Evolutionary conservation across 2,113 vertebrate species (phyloP), one percentile per base, ranked within the genome.

Genomic region (Odontophorus gujanensis): DNA sequence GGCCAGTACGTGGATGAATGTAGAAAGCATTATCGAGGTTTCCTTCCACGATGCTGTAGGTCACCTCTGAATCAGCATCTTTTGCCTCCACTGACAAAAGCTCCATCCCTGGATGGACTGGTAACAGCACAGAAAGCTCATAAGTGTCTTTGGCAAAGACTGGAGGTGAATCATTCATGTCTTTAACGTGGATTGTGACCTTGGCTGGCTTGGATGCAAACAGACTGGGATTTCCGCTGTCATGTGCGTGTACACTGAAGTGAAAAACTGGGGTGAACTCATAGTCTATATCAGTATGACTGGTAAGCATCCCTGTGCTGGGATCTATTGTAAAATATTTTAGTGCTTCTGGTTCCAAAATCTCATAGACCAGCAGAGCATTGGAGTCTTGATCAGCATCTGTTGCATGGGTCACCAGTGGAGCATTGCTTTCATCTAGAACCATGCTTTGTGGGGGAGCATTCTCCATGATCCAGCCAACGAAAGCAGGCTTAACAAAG

Each of bases 151-250:
- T 88, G 59, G 82, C 85, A 96, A 99, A 99, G 69, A 97, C 97
- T 18, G 99, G 99, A 19, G 98, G 98, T 55, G 98, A 98, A 92
- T 99, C 99, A 36, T 99, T 99, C 75, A 98, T 94, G 47, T 99
- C 98, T 81, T 97, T 97, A 67, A 99, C 68, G 0, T 92, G 96
- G 72, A 99, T 96, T 12, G 96, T 98, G 93, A 99, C 98, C 92
- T 97, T 98, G 88, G 98, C 98, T 40, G 98, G 98, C 93, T 97
- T 97, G 36, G 97, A 94, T 43, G 99, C 98, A n/a, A 98, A 99
- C 80, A 99, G 97, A 15, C 96, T 96, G 17, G 98, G 98, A 59
- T 95, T 98, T 79, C 99, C 99, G 8, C 98, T 98, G 96, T 99
- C 99, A 10, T 90, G 98, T 11, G 97, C 98, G 7, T 99, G 98